phyloP scores from a whole-genome alignment of 1,140 invertebrate species.

The Drosophila obscura region DNA sequence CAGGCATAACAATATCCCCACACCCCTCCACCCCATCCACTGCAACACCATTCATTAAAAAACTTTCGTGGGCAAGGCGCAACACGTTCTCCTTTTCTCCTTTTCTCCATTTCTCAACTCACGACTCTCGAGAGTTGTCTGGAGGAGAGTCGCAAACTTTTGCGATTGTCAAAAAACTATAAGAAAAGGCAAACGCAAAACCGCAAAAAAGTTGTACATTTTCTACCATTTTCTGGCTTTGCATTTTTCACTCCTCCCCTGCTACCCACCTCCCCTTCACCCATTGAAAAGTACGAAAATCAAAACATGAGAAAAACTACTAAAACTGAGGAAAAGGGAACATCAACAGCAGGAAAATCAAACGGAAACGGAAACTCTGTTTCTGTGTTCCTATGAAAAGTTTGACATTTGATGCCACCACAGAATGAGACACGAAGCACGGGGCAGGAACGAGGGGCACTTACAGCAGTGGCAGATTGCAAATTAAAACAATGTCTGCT shows the following conservation, averaged over 20 bases:
- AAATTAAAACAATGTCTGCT: conserved; percentile 76
- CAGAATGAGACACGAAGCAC: neutral
- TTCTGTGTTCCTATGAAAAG: conserved; percentile 42
- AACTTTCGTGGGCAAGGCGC: conserved; percentile 61
- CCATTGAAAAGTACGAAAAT: conserved; percentile 4
- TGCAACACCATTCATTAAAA: conserved; percentile 62
- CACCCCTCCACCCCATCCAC: too few relatives aligned
- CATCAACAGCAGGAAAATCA: conserved; percentile 37
- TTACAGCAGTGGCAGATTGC: conserved; percentile 31
- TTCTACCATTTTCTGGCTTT: conserved; percentile 11
- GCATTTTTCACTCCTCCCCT: neutral
- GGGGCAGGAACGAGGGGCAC: conserved; percentile 3
- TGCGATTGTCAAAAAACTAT: conserved; percentile 72
- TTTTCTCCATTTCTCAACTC: too few relatives aligned
- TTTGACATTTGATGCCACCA: conserved; percentile 65
- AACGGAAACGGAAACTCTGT: conserved; percentile 33
- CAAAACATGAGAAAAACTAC: conserved; percentile 24
- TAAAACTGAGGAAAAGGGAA: conserved; percentile 4
- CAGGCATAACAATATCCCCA: conserved; percentile 1
- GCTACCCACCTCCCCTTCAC: too few relatives aligned
- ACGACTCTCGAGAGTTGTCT: too few relatives aligned
- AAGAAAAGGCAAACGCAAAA: conserved; percentile 65
- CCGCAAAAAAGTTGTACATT: conserved; percentile 28
- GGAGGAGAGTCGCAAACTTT: conserved; percentile 44
- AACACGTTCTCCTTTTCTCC: conserved; percentile 51